Evolutionary conservation across 1,140 invertebrate species (phyloP).

Genomic region (Andrena cerasifolii): DNA sequence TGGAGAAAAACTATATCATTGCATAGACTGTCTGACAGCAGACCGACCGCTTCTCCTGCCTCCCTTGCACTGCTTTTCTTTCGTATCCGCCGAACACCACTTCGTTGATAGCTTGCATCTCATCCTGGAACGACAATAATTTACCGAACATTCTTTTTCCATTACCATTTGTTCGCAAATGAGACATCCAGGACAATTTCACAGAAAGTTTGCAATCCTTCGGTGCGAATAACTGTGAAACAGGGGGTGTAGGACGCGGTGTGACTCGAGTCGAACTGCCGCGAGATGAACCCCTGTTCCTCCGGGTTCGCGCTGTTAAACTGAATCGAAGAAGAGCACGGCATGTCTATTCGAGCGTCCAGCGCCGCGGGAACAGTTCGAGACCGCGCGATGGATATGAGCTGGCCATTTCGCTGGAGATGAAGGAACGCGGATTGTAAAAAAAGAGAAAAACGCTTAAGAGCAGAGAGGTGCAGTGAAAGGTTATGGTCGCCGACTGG

Average conservation of each 20-base stretch:
- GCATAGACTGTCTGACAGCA: no score
- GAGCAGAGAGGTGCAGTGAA: constrained; percentile 34
- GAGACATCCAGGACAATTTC: background rate
- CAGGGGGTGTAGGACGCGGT: background rate
- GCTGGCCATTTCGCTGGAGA: constrained; percentile 13
- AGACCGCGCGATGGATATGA: constrained; percentile 4
- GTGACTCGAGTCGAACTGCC: background rate
- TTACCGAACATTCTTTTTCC: no score
- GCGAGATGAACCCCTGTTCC: background rate
- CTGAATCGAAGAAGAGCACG: background rate
- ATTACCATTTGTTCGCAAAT: no score
- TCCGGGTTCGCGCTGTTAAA: background rate
- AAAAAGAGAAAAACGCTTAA: constrained; percentile 42
- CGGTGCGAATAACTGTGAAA: background rate
- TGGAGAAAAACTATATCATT: no score
- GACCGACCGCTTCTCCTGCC: no score
- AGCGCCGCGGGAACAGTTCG: no score
- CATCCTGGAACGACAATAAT: no score
- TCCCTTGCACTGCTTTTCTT: no score
- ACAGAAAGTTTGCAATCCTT: no score
- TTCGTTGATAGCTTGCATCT: no score
- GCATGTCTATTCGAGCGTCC: background rate
- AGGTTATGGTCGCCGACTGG: constrained; percentile 35
- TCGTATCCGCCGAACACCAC: no score
- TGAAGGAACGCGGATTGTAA: constrained; percentile 44